Conservation (phyloP, 2,113 vertebrate genomes). For the Echinops telfairi region DNA sequence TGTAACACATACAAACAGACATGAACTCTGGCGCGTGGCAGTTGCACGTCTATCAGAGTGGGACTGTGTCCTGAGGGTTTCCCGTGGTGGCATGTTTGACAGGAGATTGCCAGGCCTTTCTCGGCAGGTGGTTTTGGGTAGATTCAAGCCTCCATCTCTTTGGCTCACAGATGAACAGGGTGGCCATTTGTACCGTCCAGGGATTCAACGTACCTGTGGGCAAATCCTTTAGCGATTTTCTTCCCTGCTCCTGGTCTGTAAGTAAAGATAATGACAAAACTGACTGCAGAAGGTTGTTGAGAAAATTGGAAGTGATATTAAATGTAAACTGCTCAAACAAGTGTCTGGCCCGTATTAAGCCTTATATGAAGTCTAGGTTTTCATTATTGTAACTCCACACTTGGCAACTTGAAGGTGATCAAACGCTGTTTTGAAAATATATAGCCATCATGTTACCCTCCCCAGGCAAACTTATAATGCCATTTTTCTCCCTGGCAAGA, state of each 20-base stretch:
- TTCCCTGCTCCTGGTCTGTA: conserved; percentile 8
- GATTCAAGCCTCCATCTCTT: not conserved
- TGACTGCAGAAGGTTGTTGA: conserved; percentile 8
- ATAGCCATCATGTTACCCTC: not conserved
- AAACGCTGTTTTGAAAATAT: not conserved
- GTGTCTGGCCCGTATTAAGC: not conserved
- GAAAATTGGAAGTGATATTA: conserved; percentile 7
- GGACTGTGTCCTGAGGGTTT: not conserved
- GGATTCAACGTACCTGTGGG: not conserved
- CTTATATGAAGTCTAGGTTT: not conserved
- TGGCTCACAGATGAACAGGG: not conserved
- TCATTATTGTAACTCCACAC: not conserved
- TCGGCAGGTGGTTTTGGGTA: not conserved
- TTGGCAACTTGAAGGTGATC: not conserved
- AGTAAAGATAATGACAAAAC: conserved; percentile 31
- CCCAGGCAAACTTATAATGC: not conserved
- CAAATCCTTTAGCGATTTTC: conserved; percentile 18
- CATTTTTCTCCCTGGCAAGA: conserved; percentile 57
- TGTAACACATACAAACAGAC: not conserved
- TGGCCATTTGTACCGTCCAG: not conserved
- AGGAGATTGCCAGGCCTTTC: not conserved
- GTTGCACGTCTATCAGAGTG: not conserved
- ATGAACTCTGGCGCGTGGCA: not conserved
- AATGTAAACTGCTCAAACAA: not conserved
- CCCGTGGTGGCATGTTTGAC: not conserved